Evolutionary conservation across 2,113 vertebrate genomes (phyloP).

Genomic region (Alosa alosa): DNA sequence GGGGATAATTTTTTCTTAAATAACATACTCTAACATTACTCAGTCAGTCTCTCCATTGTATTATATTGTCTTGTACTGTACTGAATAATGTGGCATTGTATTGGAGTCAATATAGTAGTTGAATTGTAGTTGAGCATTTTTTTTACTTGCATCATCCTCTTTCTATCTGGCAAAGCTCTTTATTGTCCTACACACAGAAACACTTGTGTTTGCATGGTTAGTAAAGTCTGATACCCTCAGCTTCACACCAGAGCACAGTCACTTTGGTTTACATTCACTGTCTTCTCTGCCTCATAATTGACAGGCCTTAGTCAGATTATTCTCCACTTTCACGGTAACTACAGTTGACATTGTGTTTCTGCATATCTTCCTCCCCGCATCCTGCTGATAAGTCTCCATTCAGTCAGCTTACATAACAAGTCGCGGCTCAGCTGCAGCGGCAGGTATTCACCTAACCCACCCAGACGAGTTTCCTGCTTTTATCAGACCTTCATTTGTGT

Average conservation of each 20-base stretch:
- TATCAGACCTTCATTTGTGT: neutral
- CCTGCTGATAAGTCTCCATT: neutral
- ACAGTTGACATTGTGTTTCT: neutral
- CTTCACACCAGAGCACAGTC: neutral
- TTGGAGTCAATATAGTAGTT: neutral
- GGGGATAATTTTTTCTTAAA: too few species aligned
- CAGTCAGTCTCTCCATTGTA: too few species aligned
- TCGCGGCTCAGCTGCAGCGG: neutral
- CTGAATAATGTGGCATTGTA: too few species aligned
- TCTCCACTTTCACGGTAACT: neutral
- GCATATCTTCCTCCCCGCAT: slow-evolving; percentile 2
- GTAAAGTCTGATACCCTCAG: neutral
- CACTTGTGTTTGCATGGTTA: neutral
- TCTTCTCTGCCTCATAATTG: neutral
- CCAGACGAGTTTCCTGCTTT: neutral
- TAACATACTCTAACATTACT: too few species aligned
- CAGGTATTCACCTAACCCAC: neutral
- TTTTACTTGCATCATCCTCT: neutral
- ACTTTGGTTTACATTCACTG: neutral
- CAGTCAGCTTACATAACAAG: neutral
- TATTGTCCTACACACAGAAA: neutral
- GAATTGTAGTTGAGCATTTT: neutral
- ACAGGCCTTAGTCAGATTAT: neutral
- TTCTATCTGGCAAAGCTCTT: neutral
- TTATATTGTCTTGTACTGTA: too few species aligned